Evolutionary conservation across 2,797 vertebrate species (phyloP).

Genomic region (Harpagifer antarcticus): DNA sequence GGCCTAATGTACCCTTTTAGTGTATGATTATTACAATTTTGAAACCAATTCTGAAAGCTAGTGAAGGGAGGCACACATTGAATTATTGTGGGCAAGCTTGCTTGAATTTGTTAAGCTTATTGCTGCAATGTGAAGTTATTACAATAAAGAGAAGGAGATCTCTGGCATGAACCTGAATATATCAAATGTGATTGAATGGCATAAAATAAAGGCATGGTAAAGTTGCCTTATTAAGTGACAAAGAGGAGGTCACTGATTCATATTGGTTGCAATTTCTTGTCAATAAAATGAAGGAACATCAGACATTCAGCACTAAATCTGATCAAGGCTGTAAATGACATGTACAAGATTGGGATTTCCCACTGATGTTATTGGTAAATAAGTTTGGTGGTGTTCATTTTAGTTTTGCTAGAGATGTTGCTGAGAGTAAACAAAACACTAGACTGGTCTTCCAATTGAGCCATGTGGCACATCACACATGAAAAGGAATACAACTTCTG

Average conservation of each 20-base stretch:
- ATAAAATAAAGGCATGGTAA: neutral
- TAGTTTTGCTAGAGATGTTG: neutral
- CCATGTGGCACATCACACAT: neutral
- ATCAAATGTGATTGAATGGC: accelerated
- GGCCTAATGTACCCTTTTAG: no score
- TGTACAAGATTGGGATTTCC: neutral
- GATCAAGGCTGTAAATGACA: no score
- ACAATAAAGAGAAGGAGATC: neutral
- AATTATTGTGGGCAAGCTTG: neutral
- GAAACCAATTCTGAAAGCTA: neutral
- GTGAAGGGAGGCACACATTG: neutral
- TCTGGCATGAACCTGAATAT: neutral
- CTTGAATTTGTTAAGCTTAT: neutral
- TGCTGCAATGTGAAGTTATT: neutral
- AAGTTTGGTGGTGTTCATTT: neutral
- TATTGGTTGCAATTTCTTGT: neutral
- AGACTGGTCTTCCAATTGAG: neutral
- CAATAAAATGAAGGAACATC: neutral
- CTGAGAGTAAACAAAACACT: neutral
- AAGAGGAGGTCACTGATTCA: neutral
- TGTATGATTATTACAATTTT: neutral
- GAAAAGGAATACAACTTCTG: neutral
- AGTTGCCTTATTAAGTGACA: neutral
- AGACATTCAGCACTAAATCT: neutral
- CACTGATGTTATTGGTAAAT: neutral